Evolutionary conservation across 2,888 invertebrate genomes (phyloP), one percentile per base, ranked within the genome.

Genomic region (Tetranychus piercei): DNA sequence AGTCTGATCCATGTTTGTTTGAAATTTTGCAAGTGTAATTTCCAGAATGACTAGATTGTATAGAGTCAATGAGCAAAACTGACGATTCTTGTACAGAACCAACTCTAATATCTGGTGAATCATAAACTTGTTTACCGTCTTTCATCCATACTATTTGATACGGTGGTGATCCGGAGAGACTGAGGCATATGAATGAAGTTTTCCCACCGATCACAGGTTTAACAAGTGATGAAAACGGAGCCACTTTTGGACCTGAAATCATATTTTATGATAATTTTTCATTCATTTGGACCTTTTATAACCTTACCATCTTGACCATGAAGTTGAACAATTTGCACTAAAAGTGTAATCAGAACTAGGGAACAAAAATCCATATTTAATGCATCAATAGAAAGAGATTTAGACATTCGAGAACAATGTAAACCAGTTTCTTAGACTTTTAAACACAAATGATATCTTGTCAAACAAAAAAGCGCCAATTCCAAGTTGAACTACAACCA

Each of bases 111-210:
- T 20, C 11, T 11, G 69, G 22, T 20, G 34, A 69, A 23, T 69
- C 34, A 55, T 8, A 15, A 5, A 55, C 2, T n/a, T 67, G 72
- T 7, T 77, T 73, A n/a, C 82, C 82, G 75, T 82, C 80, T 75
- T 81, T 81, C 71, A 79, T 80, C 82, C 82, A 82, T 44, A 72
- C 74, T 23, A 78, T 75, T 20, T 72, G 74, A 72, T 79, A 78
- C 18, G 79, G 79, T 20, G 78, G 76, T 34, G 79, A 79, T 22
- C 79, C 79, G 22, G 55, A 55, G 1, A 55, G 55, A 55, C 55
- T 55, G 3, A 15, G 55, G 7, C 55, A 55, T 0, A 3, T 15
- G 3, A 55, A 55, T 55, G 55, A 55, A 15, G 55, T 55, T 15
- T 15, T 55, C 0, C 55, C 55, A 15, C 55, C 55, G 3, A 55